Evolutionary conservation across 2,797 vertebrate species (phyloP).

Genomic region (Malurus leucopterus): DNA sequence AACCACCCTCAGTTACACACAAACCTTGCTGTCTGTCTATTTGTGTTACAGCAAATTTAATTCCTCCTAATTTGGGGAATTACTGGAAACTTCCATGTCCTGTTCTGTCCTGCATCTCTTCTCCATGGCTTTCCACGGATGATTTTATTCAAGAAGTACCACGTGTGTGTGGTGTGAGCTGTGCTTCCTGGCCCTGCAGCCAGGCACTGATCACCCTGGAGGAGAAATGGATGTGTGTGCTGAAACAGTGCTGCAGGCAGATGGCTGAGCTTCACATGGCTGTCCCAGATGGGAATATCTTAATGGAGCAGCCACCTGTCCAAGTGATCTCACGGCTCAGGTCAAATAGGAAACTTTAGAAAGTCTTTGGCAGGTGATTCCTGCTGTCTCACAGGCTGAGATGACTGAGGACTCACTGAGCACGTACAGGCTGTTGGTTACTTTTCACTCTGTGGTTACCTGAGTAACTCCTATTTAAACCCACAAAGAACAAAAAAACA

Average conservation of each 20-base stretch:
- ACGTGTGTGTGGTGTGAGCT: background rate
- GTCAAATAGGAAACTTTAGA: constrained; percentile 42
- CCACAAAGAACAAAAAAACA: background rate
- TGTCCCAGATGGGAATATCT: constrained; percentile 48
- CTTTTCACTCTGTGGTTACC: background rate
- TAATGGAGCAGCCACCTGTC: constrained; percentile 55
- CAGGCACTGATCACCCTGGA: background rate
- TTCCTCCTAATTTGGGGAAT: background rate
- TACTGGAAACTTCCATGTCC: background rate
- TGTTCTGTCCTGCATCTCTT: background rate
- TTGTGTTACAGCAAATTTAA: background rate
- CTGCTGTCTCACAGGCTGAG: background rate
- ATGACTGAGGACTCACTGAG: background rate
- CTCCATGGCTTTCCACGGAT: background rate
- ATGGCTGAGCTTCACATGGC: constrained; percentile 36
- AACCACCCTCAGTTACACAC: background rate
- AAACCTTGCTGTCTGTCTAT: background rate
- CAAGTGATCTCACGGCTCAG: constrained; percentile 39
- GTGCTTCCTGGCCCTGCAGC: background rate
- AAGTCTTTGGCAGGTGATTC: constrained; percentile 11
- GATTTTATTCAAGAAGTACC: background rate
- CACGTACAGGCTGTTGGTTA: background rate
- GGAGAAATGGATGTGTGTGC: background rate
- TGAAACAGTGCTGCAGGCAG: constrained; percentile 44
- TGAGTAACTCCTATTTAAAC: background rate